These are phyloP conservation scores for Tricholaema leucomelas DNA, from an alignment of 2,113 vertebrate genomes.

Conservation along the genomic window DNA sequence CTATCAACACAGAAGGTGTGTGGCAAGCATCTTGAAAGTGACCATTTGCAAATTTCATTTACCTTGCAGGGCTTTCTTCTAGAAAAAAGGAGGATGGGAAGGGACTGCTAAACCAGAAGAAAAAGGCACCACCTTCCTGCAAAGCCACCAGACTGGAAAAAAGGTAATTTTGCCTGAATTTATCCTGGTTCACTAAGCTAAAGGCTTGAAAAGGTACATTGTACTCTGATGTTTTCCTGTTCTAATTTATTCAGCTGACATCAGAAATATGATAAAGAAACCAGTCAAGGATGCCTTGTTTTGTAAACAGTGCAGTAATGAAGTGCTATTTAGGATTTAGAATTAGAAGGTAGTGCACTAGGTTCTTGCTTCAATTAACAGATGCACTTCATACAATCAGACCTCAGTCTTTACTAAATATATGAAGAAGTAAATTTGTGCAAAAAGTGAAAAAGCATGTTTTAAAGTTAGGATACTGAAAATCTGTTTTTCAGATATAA, in stretches of 20 bases:
- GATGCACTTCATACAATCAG: neutral
- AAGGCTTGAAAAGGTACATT: slow-evolving; percentile 14
- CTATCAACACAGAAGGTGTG: neutral
- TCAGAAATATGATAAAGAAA: slow-evolving; percentile 51
- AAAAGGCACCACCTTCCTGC: neutral
- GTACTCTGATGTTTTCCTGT: neutral
- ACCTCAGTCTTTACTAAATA: neutral
- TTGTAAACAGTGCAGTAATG: slow-evolving; percentile 39
- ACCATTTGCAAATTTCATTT: neutral
- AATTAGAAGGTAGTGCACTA: slow-evolving; percentile 7
- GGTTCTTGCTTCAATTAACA: neutral
- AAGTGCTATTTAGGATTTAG: neutral
- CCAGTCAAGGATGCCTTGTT: slow-evolving; percentile 30
- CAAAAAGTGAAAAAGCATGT: neutral
- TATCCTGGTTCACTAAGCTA: slow-evolving; percentile 5
- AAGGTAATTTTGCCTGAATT: slow-evolving; percentile 35
- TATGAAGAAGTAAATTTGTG: neutral
- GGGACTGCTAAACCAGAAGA: neutral
- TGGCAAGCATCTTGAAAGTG: neutral
- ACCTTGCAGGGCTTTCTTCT: neutral
- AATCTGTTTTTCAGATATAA: neutral
- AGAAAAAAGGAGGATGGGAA: neutral
- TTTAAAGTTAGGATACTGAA: neutral
- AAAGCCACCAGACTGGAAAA: slow-evolving; percentile 48
- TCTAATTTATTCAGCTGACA: slow-evolving; percentile 53